Conservation (phyloP, 1,140 invertebrate species). For the Drosophila albomicans region DNA sequence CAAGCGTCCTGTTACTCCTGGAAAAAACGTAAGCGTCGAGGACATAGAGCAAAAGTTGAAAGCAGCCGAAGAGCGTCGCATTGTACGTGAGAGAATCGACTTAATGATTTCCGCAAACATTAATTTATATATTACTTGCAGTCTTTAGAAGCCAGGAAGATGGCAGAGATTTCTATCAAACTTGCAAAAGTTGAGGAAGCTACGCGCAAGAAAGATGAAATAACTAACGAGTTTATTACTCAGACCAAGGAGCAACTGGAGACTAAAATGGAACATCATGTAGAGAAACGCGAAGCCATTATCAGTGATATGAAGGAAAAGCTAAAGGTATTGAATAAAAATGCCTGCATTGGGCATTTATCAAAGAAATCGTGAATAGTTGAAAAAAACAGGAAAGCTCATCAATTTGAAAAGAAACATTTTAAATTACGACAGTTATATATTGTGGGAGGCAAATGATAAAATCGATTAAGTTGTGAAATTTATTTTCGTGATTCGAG, state of each 20-base stretch:
- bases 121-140: constrained; percentile 68
- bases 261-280: constrained; percentile 94
- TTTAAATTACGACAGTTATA: no score
- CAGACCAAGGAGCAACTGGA: constrained; percentile 94
- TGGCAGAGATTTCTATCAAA: constrained; percentile 92
- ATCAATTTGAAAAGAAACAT: no score
- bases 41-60: constrained; percentile 96
- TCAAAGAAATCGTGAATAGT: no score
- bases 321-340: constrained; percentile 89
- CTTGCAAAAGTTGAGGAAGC: constrained; percentile 95
- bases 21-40: constrained; percentile 89
- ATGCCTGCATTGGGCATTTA: no score
- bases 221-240: constrained; percentile 92
- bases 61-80: constrained; percentile 95
- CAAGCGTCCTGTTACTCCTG: constrained; percentile 87
- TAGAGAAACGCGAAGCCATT: constrained; percentile 94
- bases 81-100: constrained; percentile 86
- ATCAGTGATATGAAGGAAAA: constrained; percentile 94
- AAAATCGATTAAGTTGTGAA: no score
- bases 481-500: no score
- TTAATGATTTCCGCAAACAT: no score
- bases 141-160: constrained; percentile 93
- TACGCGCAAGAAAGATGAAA: constrained; percentile 94
- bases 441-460: no score
- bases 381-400: no score